Base-by-base conservation (phyloP, 2,113 vertebrate genomes). In the Psittacus erithacus region DNA sequence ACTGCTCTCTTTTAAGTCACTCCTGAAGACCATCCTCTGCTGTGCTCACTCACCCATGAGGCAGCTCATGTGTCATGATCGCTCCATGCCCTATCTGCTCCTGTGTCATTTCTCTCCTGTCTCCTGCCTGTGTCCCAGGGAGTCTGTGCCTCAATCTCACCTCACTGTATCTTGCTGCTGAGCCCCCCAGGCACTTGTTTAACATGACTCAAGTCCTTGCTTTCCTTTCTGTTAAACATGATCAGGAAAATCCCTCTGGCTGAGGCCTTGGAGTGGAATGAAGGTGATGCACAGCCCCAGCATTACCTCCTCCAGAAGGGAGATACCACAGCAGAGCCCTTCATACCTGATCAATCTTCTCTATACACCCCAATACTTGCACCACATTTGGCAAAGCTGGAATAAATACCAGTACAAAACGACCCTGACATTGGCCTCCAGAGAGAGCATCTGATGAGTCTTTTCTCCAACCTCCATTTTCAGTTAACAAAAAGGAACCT, bases 11-110 rank as follows among this genome's bases (percentile, higher is more conserved):
- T 6, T 15, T 17, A 41, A 35, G 46, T n/a, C 24, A 2, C 52
- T 41, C 46, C 52, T 25, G 17, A 14, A 19, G 43, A 2, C 10
- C 2, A 8, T 5, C 16, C n/a, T 35, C 43, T 55, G 69, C 55
- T 10, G 68, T 1, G 1, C 14, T 29, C 41, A 2, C n/a, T 35
- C 59, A 39, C 24, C 33, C n/a, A 17, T 16, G n/a, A 38, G 15
- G 57, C 27, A 10, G 49, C 50, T 2, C 0, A 12, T 7, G 7
- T 2, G 12, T 43, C 33, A 3, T 6, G 19, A 13, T 8, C 1
- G 15, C 22, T 71, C 35, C 65, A 7, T 3, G 27, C 29, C 57
- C 33, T 23, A 14, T 59, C 33, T 59, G 57, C 22, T 59, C 2
- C 57, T 59, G n/a, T 59, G 57, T 35, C 33, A 59, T 35, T 35